Evolutionary conservation across 2,797 vertebrate genomes (phyloP).

Genomic region (Brotula barbata): DNA sequence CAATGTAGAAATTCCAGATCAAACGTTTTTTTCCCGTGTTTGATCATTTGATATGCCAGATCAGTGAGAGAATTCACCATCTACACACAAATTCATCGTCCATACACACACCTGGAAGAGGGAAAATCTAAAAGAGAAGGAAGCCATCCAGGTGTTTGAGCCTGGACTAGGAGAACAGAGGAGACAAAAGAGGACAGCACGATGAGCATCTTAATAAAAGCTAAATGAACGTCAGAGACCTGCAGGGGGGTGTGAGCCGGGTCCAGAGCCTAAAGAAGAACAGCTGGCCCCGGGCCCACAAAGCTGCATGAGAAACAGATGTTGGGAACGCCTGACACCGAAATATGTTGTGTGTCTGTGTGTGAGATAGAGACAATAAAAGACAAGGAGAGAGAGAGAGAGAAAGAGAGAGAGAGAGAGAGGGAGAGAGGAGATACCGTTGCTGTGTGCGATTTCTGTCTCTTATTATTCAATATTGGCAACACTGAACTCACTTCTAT

Average conservation of each 20-base stretch:
- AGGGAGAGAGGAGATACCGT: not conserved
- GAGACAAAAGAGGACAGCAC: conserved; percentile 18
- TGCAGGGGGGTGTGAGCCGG: conserved; percentile 30
- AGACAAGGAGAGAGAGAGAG: not conserved
- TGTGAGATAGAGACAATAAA: conserved; percentile 23
- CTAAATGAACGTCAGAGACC: conserved; percentile 57
- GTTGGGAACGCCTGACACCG: conserved; percentile 35
- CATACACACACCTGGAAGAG: too few species aligned
- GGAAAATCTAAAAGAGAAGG: conserved; percentile 8
- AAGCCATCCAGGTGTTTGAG: conserved; percentile 6
- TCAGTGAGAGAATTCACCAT: conserved; percentile 20
- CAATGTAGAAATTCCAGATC: conserved; percentile 21
- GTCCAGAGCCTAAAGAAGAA: conserved; percentile 38
- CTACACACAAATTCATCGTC: too few species aligned
- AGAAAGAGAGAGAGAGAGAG: too few species aligned
- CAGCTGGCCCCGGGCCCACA: conserved; percentile 30
- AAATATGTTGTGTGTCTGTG: conserved; percentile 16
- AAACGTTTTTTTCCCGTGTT: too few species aligned
- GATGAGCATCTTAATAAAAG: conserved; percentile 54
- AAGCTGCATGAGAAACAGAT: conserved; percentile 64
- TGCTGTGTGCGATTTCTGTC: not conserved
- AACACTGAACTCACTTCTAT: not conserved
- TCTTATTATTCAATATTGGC: not conserved
- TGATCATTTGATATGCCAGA: conserved; percentile 21
- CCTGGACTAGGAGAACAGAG: conserved; percentile 14